Evolutionary conservation across 2,113 vertebrate genomes (phyloP).

Genomic region (Lagopus leucura): DNA sequence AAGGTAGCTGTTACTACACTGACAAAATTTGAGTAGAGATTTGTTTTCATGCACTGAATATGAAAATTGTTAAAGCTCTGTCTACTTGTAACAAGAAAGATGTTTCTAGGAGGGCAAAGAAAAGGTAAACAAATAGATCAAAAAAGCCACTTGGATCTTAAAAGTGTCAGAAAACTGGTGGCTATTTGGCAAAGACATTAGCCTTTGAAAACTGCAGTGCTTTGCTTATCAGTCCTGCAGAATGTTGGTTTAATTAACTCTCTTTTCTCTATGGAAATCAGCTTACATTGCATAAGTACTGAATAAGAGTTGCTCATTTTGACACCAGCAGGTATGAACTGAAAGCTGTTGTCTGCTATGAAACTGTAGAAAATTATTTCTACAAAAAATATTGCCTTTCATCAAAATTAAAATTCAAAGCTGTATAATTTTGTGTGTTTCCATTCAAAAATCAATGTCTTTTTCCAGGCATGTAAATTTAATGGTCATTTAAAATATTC

Average conservation of each 20-base stretch:
- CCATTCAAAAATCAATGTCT: not conserved
- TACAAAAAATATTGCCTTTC: not conserved
- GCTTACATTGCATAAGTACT: not conserved
- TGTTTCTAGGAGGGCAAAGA: not conserved
- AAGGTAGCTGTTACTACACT: not conserved
- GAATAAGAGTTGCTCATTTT: not conserved
- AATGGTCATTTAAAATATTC: not conserved
- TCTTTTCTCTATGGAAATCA: constrained; percentile 32
- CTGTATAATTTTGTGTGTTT: not conserved
- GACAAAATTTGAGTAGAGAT: not conserved
- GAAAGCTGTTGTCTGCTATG: not conserved
- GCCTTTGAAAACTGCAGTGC: constrained; percentile 2
- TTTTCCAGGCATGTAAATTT: not conserved
- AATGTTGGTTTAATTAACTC: constrained; percentile 33
- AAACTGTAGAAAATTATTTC: not conserved
- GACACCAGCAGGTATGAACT: not conserved
- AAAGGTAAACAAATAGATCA: not conserved
- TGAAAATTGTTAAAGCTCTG: not conserved
- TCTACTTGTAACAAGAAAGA: not conserved
- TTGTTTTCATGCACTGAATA: not conserved
- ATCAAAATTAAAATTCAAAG: not conserved
- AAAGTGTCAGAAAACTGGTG: not conserved
- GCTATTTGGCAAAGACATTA: not conserved
- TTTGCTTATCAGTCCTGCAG: not conserved
- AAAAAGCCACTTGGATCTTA: not conserved